Conservation (phyloP, 2,113 vertebrate species). For the Myotis yumanensis region DNA sequence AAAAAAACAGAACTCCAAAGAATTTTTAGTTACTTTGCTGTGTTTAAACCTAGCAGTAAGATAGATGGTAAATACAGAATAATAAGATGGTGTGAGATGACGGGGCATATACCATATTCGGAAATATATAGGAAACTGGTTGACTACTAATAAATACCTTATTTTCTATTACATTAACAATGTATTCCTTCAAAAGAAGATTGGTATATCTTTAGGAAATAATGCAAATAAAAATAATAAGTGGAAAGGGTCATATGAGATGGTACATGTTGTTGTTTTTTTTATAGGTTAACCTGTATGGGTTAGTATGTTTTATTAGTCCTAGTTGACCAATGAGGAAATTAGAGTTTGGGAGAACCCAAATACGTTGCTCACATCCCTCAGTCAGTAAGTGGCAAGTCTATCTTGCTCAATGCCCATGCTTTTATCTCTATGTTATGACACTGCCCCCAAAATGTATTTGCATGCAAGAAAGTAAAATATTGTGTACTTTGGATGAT, state of each 20-base stretch:
- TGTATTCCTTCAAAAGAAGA: neutral
- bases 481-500: neutral
- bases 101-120: neutral
- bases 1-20: neutral
- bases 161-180: neutral
- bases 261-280: neutral
- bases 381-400: neutral
- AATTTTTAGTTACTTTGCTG: neutral
- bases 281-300: neutral
- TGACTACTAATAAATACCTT: neutral
- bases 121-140: neutral
- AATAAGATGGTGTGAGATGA: neutral
- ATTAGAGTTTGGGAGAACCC: neutral
- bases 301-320: neutral
- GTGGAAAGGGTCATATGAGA: neutral
- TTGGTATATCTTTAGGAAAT: neutral
- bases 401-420: neutral
- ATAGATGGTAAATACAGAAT: neutral
- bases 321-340: neutral
- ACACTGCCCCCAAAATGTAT: neutral
- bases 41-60: neutral
- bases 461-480: neutral
- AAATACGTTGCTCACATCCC: neutral
- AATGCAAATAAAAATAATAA: neutral
- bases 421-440: neutral